phyloP scores from a whole-genome alignment of 1,140 invertebrate genomes.

The Cyclina sinensis region DNA sequence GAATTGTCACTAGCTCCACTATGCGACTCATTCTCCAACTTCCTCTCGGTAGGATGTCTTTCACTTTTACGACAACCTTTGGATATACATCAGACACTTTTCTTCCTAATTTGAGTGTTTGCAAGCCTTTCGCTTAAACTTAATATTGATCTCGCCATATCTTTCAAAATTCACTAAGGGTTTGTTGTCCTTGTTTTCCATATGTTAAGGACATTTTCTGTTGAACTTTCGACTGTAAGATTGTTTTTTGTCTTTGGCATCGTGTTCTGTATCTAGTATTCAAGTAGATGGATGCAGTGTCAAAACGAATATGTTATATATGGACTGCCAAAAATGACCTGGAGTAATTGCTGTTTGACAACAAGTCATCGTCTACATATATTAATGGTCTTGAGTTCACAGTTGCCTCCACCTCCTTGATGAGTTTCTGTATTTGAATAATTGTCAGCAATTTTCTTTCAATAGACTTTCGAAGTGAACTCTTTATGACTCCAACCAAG shows the following conservation, averaged over 20 bases:
- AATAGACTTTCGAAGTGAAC: neutral
- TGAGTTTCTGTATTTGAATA: conserved; percentile 15
- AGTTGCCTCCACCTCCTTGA: conserved; percentile 19
- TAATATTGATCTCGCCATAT: neutral
- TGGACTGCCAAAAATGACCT: conserved; percentile 38
- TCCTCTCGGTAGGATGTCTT: neutral
- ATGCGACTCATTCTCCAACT: neutral
- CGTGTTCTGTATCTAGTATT: neutral
- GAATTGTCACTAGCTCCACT: neutral
- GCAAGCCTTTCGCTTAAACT: conserved; percentile 3
- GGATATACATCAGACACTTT: neutral
- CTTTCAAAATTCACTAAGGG: neutral
- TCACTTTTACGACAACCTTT: neutral
- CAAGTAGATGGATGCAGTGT: neutral
- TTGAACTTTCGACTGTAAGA: neutral
- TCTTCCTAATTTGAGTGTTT: neutral
- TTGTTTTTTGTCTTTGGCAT: neutral
- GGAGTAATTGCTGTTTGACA: neutral
- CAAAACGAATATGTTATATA: too few species aligned
- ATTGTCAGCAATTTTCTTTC: conserved; percentile 1
- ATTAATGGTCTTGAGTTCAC: conserved; percentile 24
- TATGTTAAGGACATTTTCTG: neutral
- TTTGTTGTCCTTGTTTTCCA: neutral
- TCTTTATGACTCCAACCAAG: conserved; percentile 22
- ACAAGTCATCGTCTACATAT: neutral